Percentiles rank a stretch among this genome's conserved stretches.
These are phyloP conservation scores for Lacerta agilis DNA, from an alignment of 2,797 vertebrate genomes.

Conservation along the genomic window DNA sequence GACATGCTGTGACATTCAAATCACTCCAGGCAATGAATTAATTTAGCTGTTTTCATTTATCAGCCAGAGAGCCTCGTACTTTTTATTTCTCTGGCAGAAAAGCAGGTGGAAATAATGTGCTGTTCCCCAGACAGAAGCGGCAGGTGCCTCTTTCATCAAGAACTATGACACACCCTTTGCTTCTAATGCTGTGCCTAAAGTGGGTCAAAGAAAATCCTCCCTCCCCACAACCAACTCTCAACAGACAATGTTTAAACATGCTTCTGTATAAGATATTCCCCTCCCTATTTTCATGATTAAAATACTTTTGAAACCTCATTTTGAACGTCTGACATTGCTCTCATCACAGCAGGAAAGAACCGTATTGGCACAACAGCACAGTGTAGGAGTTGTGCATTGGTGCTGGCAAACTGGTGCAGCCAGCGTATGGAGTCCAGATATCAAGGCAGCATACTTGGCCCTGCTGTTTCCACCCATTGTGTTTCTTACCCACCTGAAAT, in stretches of 20 bases:
- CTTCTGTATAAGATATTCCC: not conserved
- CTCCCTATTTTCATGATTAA: not conserved
- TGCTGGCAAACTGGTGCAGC: too few relatives aligned
- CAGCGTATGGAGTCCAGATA: not conserved
- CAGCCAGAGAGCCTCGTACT: not conserved
- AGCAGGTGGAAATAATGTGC: not conserved
- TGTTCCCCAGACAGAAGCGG: not conserved
- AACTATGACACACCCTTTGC: not conserved
- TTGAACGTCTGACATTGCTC: not conserved
- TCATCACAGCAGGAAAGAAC: not conserved
- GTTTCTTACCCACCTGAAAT: not conserved
- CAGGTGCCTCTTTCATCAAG: constrained; percentile 11
- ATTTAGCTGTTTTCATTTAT: constrained; percentile 1
- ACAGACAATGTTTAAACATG: not conserved
- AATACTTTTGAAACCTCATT: not conserved
- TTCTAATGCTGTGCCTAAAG: not conserved
- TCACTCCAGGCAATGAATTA: constrained; percentile 1
- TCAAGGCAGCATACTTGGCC: not conserved
- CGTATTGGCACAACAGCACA: not conserved
- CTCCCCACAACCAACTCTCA: not conserved
- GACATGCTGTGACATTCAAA: constrained; percentile 9
- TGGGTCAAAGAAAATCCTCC: not conserved
- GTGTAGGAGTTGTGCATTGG: not conserved
- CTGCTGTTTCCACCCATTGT: not conserved
- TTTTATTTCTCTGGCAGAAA: constrained; percentile 10